phyloP scores from a whole-genome alignment of 2,888 invertebrate species.

The Harpalus rubripes region DNA sequence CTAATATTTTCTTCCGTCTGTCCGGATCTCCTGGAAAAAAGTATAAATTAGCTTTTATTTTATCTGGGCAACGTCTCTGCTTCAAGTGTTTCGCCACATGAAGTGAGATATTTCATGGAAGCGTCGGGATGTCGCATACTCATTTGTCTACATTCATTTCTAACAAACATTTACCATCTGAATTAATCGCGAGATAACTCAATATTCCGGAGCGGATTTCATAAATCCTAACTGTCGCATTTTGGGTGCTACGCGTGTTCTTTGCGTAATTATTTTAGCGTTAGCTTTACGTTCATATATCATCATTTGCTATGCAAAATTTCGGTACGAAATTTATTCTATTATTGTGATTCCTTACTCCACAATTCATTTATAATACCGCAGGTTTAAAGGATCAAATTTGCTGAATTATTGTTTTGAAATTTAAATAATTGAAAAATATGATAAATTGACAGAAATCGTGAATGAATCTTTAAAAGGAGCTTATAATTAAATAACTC shows the following conservation, averaged over 20 bases:
- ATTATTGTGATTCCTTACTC: neutral
- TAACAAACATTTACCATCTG: constrained; percentile 50
- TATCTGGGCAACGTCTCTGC: constrained; percentile 38
- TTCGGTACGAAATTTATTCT: constrained; percentile 3
- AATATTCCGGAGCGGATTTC: constrained; percentile 50
- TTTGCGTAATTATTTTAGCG: constrained; percentile 47
- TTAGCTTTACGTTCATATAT: constrained; percentile 39
- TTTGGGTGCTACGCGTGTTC: constrained; percentile 31
- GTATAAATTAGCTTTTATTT: constrained; percentile 54
- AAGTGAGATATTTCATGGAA: constrained; percentile 38
- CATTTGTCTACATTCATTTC: constrained; percentile 49
- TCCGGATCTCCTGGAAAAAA: constrained; percentile 51
- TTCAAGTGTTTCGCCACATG: constrained; percentile 29
- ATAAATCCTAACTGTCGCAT: constrained; percentile 42
- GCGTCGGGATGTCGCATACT: constrained; percentile 25
- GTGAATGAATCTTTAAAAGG: too few species aligned
- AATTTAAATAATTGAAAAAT: neutral
- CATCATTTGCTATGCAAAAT: constrained; percentile 50
- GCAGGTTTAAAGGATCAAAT: neutral
- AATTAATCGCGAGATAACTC: constrained; percentile 51
- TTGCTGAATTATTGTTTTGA: neutral
- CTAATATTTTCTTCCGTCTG: constrained; percentile 48
- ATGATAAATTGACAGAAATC: too few species aligned
- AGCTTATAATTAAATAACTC: too few species aligned
- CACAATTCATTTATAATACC: constrained; percentile 12